Conservation (phyloP, 2,113 vertebrate species). For the Microcebus tavaratra region DNA sequence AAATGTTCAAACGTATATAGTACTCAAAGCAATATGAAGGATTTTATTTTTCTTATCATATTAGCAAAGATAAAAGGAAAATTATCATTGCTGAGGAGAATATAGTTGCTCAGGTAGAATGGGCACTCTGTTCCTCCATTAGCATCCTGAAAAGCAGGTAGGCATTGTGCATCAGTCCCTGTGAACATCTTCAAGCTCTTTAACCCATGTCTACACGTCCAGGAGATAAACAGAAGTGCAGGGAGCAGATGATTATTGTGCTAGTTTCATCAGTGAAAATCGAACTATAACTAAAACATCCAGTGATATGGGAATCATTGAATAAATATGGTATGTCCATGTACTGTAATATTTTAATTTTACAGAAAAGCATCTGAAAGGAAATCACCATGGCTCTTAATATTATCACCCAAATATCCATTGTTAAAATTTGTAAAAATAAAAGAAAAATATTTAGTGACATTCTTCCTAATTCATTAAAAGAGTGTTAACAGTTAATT, state of each 20-base stretch:
- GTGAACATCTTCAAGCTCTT: neutral
- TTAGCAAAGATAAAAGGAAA: neutral
- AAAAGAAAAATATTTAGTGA: conserved; percentile 3
- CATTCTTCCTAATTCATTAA: neutral
- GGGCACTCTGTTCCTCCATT: neutral
- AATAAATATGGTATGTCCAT: neutral
- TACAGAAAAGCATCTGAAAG: conserved; percentile 4
- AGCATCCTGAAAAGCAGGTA: neutral
- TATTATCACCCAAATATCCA: neutral
- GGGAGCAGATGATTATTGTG: neutral
- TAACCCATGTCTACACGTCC: neutral
- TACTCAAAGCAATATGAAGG: neutral
- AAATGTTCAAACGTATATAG: neutral
- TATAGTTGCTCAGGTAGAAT: neutral
- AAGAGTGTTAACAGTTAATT: neutral
- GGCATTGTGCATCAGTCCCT: neutral
- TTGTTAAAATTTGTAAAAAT: neutral
- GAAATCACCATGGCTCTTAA: neutral
- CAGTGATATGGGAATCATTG: neutral
- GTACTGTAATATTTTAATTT: neutral
- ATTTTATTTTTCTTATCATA: neutral
- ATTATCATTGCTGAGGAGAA: neutral
- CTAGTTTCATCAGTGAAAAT: neutral
- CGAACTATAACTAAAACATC: neutral
- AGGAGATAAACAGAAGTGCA: neutral